These are phyloP conservation scores for Barbus barbus DNA, from an alignment of 2,113 vertebrate species.

Conservation along the genomic window DNA sequence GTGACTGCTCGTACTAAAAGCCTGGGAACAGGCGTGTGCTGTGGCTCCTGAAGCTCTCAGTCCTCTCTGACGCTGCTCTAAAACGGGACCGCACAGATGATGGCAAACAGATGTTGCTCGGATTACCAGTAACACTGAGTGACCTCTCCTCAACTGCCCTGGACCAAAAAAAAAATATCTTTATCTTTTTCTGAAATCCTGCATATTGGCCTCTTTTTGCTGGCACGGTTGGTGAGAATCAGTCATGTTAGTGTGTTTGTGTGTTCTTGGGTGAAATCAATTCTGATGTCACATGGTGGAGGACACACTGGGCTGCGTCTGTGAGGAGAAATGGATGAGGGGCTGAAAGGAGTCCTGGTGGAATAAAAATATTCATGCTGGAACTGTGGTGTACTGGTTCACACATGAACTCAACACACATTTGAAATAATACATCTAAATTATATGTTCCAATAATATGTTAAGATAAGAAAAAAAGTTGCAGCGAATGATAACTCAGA, in stretches of 20 bases:
- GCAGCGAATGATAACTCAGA: no score
- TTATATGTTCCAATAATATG: no score
- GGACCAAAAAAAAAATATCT: slow-evolving; percentile 26
- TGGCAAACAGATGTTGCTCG: slow-evolving; percentile 58
- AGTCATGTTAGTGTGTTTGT: slow-evolving; percentile 22
- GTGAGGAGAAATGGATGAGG: slow-evolving; percentile 1
- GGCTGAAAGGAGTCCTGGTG: background rate
- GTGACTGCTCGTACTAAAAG: slow-evolving; percentile 42
- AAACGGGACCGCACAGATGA: slow-evolving; percentile 51
- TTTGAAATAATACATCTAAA: no score
- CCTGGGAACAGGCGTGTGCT: slow-evolving; percentile 38
- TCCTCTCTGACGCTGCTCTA: slow-evolving; percentile 43
- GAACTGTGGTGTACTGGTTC: background rate
- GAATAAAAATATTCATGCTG: slow-evolving; percentile 2
- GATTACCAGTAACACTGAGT: slow-evolving; percentile 52
- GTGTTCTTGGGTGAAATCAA: slow-evolving; percentile 23
- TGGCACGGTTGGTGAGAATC: slow-evolving; percentile 36
- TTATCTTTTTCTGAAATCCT: slow-evolving; percentile 31
- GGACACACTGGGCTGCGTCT: background rate
- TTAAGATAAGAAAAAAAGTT: no score
- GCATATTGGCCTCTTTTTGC: slow-evolving; percentile 28
- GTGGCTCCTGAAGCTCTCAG: slow-evolving; percentile 49
- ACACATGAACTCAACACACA: background rate
- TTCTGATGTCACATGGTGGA: slow-evolving; percentile 4
- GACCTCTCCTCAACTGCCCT: slow-evolving; percentile 50